These are phyloP conservation scores for Drosophila longiperda DNA, from an alignment of 2,888 invertebrate species.

Conservation along the genomic window DNA sequence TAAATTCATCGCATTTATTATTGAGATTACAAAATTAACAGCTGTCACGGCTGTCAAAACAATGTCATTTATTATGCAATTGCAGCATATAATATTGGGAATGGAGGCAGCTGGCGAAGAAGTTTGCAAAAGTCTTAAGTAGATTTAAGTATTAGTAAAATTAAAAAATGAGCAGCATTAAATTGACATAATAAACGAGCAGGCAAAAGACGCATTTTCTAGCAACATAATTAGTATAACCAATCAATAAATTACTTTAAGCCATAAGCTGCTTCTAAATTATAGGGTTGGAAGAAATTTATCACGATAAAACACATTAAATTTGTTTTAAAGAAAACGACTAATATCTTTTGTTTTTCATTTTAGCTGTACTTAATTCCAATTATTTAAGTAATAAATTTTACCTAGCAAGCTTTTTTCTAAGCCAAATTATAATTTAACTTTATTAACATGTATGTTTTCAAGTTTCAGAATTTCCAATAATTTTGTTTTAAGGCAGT, in stretches of 20 bases:
- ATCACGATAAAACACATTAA: neutral
- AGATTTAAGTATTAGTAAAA: constrained; percentile 10
- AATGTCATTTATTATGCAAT: constrained; percentile 38
- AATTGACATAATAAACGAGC: constrained; percentile 40
- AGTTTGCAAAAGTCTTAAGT: constrained; percentile 6
- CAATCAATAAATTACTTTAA: constrained; percentile 4
- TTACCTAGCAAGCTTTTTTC: constrained; percentile 5
- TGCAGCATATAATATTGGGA: neutral
- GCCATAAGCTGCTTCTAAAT: neutral
- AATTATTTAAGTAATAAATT: constrained; percentile 2
- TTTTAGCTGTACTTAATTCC: constrained; percentile 6
- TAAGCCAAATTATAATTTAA: constrained; percentile 58
- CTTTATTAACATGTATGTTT: constrained; percentile 49
- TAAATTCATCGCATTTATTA: constrained; percentile 21
- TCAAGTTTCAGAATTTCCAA: constrained; percentile 9
- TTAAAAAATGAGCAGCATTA: constrained; percentile 24
- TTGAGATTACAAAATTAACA: constrained; percentile 31
- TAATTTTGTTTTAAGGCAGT: constrained; percentile 14
- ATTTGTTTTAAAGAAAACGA: neutral
- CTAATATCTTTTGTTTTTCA: neutral
- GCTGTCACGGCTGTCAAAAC: constrained; percentile 32
- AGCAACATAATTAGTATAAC: neutral
- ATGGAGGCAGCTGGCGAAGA: neutral
- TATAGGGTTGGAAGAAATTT: neutral
- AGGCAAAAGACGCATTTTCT: neutral